Evolutionary conservation across 2,888 invertebrate genomes (phyloP).

Genomic region (Netelia virgata): DNA sequence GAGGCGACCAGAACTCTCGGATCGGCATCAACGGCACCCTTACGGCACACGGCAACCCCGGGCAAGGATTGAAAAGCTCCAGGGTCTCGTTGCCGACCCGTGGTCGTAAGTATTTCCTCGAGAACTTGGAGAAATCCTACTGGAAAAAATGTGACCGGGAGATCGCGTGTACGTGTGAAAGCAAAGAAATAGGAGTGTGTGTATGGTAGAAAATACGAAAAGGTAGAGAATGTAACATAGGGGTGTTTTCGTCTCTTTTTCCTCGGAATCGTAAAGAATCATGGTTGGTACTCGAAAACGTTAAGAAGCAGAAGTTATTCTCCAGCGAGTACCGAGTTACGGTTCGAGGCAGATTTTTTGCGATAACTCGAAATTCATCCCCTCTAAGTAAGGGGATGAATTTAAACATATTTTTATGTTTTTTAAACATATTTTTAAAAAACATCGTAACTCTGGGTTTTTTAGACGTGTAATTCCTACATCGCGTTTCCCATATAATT

Average conservation of each 20-base stretch:
- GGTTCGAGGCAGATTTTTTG: constrained; percentile 25
- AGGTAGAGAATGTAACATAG: not conserved
- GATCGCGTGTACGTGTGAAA: not conserved
- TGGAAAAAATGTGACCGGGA: constrained; percentile 6
- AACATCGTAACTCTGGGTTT: not conserved
- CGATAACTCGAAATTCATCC: constrained; percentile 32
- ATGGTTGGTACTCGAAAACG: constrained; percentile 13
- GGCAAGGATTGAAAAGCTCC: constrained; percentile 44
- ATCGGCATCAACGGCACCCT: not conserved
- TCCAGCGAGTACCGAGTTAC: constrained; percentile 26
- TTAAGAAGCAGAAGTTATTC: constrained; percentile 6
- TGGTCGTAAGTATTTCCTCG: constrained; percentile 42
- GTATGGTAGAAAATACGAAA: not conserved
- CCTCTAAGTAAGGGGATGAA: not conserved
- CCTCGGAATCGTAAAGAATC: constrained; percentile 18
- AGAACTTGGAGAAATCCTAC: constrained; percentile 31
- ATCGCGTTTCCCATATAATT: no score
- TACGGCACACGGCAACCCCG: not conserved
- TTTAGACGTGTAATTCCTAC: not conserved
- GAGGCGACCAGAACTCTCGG: constrained; percentile 8
- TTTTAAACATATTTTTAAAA: not conserved
- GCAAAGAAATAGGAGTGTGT: not conserved
- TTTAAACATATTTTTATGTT: no score
- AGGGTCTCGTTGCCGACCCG: constrained; percentile 50
- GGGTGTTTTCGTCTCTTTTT: constrained; percentile 11